A percentile compares a stretch with the other conserved stretches of the same genome.
These are phyloP conservation scores for Eptesicus fuscus DNA, from an alignment of 2,113 vertebrate species.

Conservation along the genomic window DNA sequence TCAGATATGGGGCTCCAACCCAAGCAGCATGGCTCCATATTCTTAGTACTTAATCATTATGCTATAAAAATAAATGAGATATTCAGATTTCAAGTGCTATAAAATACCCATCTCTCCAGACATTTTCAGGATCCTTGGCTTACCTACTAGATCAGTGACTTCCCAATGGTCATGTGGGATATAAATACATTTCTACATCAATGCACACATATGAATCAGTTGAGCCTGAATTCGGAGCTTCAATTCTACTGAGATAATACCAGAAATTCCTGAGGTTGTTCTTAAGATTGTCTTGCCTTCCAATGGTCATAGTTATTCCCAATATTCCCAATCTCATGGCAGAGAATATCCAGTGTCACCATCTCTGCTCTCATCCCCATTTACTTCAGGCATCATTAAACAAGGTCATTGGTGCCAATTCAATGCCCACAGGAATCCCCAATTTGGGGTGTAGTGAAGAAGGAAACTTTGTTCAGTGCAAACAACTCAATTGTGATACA, in stretches of 20 bases:
- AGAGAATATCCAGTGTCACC: background rate
- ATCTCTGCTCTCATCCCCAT: background rate
- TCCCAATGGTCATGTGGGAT: background rate
- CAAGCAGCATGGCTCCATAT: background rate
- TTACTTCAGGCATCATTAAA: background rate
- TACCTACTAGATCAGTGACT: background rate
- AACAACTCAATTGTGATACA: background rate
- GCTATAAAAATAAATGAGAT: background rate
- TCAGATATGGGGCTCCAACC: background rate
- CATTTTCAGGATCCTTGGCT: background rate
- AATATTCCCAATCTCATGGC: background rate
- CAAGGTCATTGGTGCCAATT: background rate
- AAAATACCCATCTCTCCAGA: background rate
- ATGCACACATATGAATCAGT: background rate
- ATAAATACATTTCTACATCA: background rate
- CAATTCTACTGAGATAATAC: background rate
- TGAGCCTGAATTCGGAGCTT: background rate
- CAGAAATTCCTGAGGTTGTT: background rate
- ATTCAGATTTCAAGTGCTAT: background rate
- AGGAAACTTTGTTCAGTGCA: background rate
- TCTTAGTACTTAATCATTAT: background rate
- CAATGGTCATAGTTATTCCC: background rate
- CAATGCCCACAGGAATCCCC: background rate
- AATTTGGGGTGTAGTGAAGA: background rate
- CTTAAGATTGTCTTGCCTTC: background rate